These are phyloP conservation scores for Daphoenositta chrysoptera DNA, from an alignment of 2,113 vertebrate genomes.

Conservation along the genomic window DNA sequence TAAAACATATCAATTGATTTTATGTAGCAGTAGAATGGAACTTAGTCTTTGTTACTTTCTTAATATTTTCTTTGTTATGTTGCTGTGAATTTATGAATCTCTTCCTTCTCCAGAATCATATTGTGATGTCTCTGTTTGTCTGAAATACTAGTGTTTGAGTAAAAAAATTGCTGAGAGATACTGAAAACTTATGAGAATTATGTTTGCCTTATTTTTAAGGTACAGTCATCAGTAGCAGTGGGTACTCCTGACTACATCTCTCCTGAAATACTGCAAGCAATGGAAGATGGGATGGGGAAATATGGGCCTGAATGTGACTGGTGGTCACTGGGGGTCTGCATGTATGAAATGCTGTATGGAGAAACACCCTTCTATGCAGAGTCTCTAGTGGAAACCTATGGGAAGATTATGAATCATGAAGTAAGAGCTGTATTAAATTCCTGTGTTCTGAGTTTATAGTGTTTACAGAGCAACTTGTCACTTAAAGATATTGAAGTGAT, in stretches of 20 bases:
- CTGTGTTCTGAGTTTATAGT: not conserved
- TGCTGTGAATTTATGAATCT: not conserved
- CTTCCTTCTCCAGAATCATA: not conserved
- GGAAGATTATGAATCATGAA: slow-evolving; percentile 98
- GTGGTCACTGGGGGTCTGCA: slow-evolving; percentile 97
- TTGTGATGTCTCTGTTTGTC: not conserved
- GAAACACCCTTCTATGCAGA: slow-evolving; percentile 96
- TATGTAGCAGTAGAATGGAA: not conserved
- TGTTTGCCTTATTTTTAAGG: slow-evolving; percentile 70
- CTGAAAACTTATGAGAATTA: not conserved
- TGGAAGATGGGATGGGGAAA: slow-evolving; percentile 96
- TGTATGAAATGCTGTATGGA: slow-evolving; percentile 97
- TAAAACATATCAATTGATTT: not conserved
- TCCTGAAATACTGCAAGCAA: slow-evolving; percentile 95
- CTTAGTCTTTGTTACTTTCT: not conserved
- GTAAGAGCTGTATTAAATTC: slow-evolving; percentile 62
- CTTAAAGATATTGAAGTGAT: not conserved
- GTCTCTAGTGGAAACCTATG: slow-evolving; percentile 94
- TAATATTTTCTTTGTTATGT: not conserved
- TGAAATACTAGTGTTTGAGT: not conserved
- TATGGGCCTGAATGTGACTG: slow-evolving; percentile 97
- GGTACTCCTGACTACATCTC: slow-evolving; percentile 98
- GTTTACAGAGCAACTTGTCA: not conserved
- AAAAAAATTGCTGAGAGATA: not conserved
- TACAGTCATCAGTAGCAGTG: slow-evolving; percentile 95